These are phyloP conservation scores for Cataglyphis albicans DNA, from an alignment of 2,888 invertebrate species.

Conservation along the genomic window DNA sequence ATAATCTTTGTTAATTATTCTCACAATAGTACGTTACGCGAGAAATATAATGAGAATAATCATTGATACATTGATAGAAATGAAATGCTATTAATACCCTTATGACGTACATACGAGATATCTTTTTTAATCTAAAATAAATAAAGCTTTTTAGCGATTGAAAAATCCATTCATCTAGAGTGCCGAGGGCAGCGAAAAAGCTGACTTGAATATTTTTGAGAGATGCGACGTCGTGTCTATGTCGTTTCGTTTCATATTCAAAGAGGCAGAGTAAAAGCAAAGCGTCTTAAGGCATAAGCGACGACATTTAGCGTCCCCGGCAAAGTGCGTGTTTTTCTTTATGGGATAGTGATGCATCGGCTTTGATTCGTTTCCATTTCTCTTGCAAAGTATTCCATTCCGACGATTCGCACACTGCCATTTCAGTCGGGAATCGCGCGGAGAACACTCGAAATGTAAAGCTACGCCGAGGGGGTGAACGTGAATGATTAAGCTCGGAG, in stretches of 20 bases:
- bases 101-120: neutral
- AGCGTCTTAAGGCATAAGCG: conserved; percentile 38
- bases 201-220: conserved; percentile 44
- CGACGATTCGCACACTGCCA: conserved; percentile 32
- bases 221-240: neutral
- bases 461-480: conserved; percentile 11
- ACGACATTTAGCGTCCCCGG: conserved; percentile 27
- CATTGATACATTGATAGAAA: conserved; percentile 14
- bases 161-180: conserved; percentile 48
- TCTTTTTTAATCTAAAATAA: conserved; percentile 1
- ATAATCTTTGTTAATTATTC: conserved; percentile 18
- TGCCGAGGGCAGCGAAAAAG: conserved; percentile 45
- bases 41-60: conserved; percentile 2
- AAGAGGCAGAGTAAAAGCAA: conserved; percentile 48
- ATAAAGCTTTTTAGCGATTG: conserved; percentile 37
- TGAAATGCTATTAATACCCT: neutral
- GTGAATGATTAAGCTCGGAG: conserved; percentile 67
- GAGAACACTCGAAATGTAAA: conserved; percentile 45
- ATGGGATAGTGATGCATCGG: conserved; percentile 17
- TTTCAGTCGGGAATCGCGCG: conserved; percentile 47
- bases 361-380: conserved; percentile 53
- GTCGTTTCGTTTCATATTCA: conserved; percentile 38
- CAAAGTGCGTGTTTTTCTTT: conserved; percentile 21
- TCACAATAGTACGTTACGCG: conserved; percentile 11
- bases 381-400: conserved; percentile 36